Conservation (phyloP, 2,888 invertebrate species). For the Andrena haemorrhoa region DNA sequence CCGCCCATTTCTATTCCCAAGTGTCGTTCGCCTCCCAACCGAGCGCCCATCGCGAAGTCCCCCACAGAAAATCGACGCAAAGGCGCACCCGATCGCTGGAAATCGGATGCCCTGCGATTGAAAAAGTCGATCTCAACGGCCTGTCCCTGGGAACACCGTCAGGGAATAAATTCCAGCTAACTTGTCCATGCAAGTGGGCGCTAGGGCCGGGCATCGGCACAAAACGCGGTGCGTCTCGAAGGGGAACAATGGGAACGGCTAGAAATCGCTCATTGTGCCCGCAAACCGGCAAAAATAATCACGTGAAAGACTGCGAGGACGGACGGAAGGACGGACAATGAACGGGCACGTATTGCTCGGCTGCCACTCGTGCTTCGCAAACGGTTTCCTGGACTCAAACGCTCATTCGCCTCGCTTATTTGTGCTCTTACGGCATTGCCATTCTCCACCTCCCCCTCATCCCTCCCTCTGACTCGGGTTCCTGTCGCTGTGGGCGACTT, state of each 20-base stretch:
- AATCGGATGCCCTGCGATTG: neutral
- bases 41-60: too few species aligned
- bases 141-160: constrained; percentile 44
- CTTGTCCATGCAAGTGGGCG: constrained; percentile 69
- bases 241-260: constrained; percentile 77
- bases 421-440: constrained; percentile 60
- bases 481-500: constrained; percentile 49
- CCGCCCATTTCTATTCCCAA: too few species aligned
- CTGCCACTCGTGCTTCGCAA: constrained; percentile 73
- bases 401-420: constrained; percentile 74
- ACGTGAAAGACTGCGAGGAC: constrained; percentile 75
- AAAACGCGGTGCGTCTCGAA: constrained; percentile 74
- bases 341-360: constrained; percentile 72
- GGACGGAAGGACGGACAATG: constrained; percentile 76
- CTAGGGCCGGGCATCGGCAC: constrained; percentile 66
- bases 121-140: constrained; percentile 7
- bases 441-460: constrained; percentile 54
- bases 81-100: neutral
- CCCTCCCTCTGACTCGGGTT: constrained; percentile 56
- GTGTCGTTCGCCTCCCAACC: too few species aligned
- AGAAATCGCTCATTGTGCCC: constrained; percentile 80
- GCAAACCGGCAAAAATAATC: constrained; percentile 77
- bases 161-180: constrained; percentile 70
- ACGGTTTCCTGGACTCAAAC: constrained; percentile 73
- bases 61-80: neutral